Evolutionary conservation across 2,113 vertebrate species (phyloP), one percentile per base, ranked within the genome.

Genomic region (Daubentonia madagascariensis): DNA sequence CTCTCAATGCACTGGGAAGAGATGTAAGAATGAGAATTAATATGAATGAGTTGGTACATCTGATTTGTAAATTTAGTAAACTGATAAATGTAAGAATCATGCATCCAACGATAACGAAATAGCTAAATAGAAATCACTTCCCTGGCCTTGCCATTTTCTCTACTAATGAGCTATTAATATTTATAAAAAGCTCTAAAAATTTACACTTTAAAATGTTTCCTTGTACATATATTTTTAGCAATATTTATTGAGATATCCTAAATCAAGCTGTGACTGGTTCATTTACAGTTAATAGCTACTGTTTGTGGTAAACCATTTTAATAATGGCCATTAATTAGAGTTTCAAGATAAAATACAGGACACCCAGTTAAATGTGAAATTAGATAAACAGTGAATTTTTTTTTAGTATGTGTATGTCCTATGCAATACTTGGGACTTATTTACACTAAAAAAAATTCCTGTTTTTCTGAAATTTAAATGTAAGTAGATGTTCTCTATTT

Each of bases 301-400:
- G 48, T 52, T 67, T 92, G 35, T 67, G 76, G 72, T 68, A 76
- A 73, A 43, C 30, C n/a, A 80, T 52, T 73, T 85, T 79, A 65
- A 94, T 88, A 83, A 92, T 85, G 63, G 28, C n/a, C 13, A 22
- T 67, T 78, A 78, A 79, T 88, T 75, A 81, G 57, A 25, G 43
- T 40, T 89, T 32, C 25, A 30, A 92, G 40, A 65, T 84, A 92
- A 85, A 96, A 94, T 84, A 93, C 22, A 85, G n/a, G 59, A 73
- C 16, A 48, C 9, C 28, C 32, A 68, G 48, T 57, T 85, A 94
- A 52, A 89, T 59, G 43, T 65, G 61, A 25, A 90, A 50, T 59
- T 22, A 50, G 85, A 43, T 67, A 61, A 89, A 75, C 16, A 67
- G 59, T 32, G 23, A 25, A 75, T 11, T 50, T 50, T 32, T 32